Conservation (phyloP, 2,888 invertebrate genomes). For the Hemithea aestivaria region DNA sequence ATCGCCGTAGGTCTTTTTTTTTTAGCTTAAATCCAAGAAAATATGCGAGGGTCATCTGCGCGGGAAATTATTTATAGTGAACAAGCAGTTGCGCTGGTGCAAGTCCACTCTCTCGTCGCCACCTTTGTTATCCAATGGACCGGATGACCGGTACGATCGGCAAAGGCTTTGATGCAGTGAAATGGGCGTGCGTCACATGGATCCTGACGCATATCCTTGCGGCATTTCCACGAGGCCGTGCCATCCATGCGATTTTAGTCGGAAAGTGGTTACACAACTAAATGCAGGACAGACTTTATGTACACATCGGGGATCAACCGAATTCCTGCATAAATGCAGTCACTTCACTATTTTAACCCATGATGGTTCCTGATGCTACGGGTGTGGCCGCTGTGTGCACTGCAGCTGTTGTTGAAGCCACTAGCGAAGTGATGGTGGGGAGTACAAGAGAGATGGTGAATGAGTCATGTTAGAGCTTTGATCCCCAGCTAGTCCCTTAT, state of each 20-base stretch:
- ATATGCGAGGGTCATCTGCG: slow-evolving; percentile 3
- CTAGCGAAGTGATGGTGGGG: slow-evolving; percentile 1
- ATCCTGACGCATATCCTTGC: background rate
- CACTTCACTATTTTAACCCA: no score
- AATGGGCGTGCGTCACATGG: background rate
- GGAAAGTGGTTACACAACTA: background rate
- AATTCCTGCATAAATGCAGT: no score
- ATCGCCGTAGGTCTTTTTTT: no score
- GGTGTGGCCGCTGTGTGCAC: slow-evolving; percentile 2
- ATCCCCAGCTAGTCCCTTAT: no score
- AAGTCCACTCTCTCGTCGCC: slow-evolving; percentile 6
- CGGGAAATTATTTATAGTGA: slow-evolving; percentile 2
- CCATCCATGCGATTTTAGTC: background rate
- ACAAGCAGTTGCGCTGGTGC: slow-evolving; percentile 5
- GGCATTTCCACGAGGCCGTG: background rate
- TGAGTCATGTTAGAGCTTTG: no score
- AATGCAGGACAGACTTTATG: background rate
- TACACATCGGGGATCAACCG: slow-evolving; percentile 1
- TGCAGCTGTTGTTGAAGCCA: background rate
- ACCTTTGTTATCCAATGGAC: slow-evolving; percentile 1
- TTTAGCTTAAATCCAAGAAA: no score
- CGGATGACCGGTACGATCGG: background rate
- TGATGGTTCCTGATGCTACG: background rate
- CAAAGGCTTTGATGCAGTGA: background rate
- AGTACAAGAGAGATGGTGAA: background rate